phyloP scores from a whole-genome alignment of 2,113 vertebrate species.

The Odocoileus virginianus region DNA sequence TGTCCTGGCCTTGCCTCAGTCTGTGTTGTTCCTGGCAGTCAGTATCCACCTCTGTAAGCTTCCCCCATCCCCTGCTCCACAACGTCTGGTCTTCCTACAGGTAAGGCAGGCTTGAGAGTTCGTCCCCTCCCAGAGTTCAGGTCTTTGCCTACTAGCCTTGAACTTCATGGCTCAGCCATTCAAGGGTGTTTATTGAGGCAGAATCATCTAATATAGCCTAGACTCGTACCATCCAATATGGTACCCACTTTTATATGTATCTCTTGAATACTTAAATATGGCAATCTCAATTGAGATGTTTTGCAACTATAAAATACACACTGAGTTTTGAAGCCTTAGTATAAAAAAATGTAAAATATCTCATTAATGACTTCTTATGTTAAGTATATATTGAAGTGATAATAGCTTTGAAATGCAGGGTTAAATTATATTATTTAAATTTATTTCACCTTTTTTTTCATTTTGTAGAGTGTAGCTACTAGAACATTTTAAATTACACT shows the following conservation, averaged over 20 bases:
- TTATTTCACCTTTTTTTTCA: neutral
- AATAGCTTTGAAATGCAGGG: neutral
- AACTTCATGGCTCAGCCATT: neutral
- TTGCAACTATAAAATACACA: neutral
- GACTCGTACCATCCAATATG: rapidly evolving
- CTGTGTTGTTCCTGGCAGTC: neutral
- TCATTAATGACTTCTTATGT: neutral
- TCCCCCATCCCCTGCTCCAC: no score
- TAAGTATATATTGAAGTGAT: neutral
- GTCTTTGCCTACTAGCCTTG: neutral
- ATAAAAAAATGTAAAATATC: neutral
- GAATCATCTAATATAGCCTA: neutral
- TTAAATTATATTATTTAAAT: neutral
- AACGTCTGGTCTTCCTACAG: neutral
- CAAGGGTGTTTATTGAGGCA: neutral
- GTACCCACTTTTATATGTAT: neutral
- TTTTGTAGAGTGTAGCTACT: neutral
- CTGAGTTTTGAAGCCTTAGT: neutral
- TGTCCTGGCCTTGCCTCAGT: neutral
- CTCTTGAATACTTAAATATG: neutral
- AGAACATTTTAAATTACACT: neutral
- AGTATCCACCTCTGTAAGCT: rapidly evolving
- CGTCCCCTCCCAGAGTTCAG: rapidly evolving
- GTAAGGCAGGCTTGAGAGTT: rapidly evolving
- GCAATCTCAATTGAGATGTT: neutral